Evolutionary conservation across 2,113 vertebrate genomes (phyloP), one percentile per base, ranked within the genome.

Genomic region (Echinops telfairi): DNA sequence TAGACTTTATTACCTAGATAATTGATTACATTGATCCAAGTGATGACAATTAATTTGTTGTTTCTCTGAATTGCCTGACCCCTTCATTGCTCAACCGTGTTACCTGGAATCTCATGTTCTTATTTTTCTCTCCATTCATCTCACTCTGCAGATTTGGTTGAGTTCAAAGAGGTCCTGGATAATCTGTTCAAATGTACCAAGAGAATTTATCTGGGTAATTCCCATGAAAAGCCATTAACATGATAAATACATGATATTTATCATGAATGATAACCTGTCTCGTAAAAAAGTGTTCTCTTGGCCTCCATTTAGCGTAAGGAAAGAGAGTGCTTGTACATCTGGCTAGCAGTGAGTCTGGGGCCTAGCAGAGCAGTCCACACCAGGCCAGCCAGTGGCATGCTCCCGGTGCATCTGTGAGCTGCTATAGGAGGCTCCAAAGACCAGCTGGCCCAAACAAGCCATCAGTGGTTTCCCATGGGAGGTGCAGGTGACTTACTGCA

Each of bases 401-500:
- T 70, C 70, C 89, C 76, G 9, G 36, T 19, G 86, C 60, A 92
- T 96, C 90, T 83, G 62, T 14, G 87, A 86, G 77, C 40, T 17
- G 84, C 83, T 92, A 43, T 27, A 6, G 38, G 80, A 86, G 16
- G 76, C 91, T 97, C 58, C 77, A 77, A 92, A 91, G 89, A 70
- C n/a, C 47, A 83, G 78, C 47, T 33, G 40, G 20, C 2, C 81
- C 89, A 88, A 92, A 58, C 58, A 31, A n/a, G 22, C 22, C 60
- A 4, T 25, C 22, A 25, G 22, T 7, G 58, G 16, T 75, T 95
- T 93, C 89, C 93, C 94, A 53, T 85, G 94, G 94, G 0, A 31
- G 94, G 93, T 71, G 70, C 64, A 91, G 88, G 81, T 96, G 94
- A 96, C 95, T 96, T 95, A 82, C 82, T 95, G 83, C 95, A 97